A percentile compares a stretch with the other conserved stretches of the same genome.
These are phyloP conservation scores for Parapristionchus giblindavisi DNA, from an alignment of 2,888 invertebrate species.

Conservation along the genomic window DNA sequence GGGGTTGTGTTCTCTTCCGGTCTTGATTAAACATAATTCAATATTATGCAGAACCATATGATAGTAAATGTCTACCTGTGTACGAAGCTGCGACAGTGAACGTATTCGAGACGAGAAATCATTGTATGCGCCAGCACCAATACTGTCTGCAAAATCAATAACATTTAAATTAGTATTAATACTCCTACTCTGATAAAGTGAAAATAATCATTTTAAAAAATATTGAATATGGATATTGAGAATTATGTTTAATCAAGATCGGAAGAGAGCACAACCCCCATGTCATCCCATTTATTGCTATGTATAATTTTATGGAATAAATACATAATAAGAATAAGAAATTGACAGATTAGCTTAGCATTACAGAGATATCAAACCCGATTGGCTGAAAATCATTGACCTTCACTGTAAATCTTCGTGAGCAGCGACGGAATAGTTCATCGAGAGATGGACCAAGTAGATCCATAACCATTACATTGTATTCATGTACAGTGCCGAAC, in stretches of 20 bases:
- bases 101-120: constrained; percentile 89
- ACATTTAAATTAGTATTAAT: neutral
- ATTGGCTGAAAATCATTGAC: constrained; percentile 73
- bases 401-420: constrained; percentile 98
- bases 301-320: no score
- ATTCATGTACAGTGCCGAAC: constrained; percentile 94
- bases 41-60: no score
- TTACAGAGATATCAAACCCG: constrained; percentile 83
- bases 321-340: no score
- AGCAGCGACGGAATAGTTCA: constrained; percentile 99
- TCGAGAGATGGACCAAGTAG: constrained; percentile 95
- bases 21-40: no score
- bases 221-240: no score
- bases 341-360: no score
- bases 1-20: neutral
- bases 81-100: constrained; percentile 98
- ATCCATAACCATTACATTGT: constrained; percentile 99
- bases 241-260: no score
- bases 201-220: neutral
- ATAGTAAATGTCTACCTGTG: no score
- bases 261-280: neutral
- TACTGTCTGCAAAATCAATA: constrained; percentile 78
- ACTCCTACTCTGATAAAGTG: neutral
- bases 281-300: neutral
- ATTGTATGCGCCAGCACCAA: constrained; percentile 96